These are phyloP conservation scores for Heloderma charlesbogerti DNA, from an alignment of 2,113 vertebrate genomes.

Conservation along the genomic window DNA sequence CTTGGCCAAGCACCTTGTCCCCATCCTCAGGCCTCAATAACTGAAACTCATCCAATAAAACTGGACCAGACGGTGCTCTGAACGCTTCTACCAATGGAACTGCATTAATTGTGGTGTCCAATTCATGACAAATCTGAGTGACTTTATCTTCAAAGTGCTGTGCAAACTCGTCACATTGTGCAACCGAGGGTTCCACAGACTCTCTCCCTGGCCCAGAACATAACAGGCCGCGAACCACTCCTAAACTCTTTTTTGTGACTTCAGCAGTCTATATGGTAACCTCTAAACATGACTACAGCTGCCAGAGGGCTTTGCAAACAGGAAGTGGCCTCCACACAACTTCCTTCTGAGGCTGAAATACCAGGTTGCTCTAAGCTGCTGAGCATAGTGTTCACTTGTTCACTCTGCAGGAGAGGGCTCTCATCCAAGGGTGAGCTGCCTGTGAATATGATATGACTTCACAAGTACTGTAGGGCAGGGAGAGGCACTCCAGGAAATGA, in stretches of 20 bases:
- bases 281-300: not conserved
- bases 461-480: not conserved
- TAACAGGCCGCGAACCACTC: too few species aligned
- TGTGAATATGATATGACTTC: not conserved
- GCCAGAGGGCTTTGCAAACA: slow-evolving; percentile 34
- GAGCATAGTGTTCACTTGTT: not conserved
- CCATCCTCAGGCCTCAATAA: too few species aligned
- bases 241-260: not conserved
- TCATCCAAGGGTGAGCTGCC: slow-evolving; percentile 10
- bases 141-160: too few species aligned
- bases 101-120: too few species aligned
- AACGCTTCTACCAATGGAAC: too few species aligned
- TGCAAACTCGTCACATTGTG: too few species aligned
- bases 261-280: not conserved
- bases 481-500: slow-evolving; percentile 21
- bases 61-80: too few species aligned
- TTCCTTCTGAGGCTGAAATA: slow-evolving; percentile 42
- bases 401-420: not conserved
- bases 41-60: too few species aligned
- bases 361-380: slow-evolving; percentile 41
- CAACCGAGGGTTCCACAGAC: too few species aligned
- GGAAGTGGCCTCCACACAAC: slow-evolving; percentile 53
- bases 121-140: too few species aligned
- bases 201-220: too few species aligned
- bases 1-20: too few species aligned